Percentiles rank a stretch among this genome's conserved stretches.
Evolutionary conservation across 1,140 invertebrate species (phyloP).

Genomic region (Neodiprion fabricii): DNA sequence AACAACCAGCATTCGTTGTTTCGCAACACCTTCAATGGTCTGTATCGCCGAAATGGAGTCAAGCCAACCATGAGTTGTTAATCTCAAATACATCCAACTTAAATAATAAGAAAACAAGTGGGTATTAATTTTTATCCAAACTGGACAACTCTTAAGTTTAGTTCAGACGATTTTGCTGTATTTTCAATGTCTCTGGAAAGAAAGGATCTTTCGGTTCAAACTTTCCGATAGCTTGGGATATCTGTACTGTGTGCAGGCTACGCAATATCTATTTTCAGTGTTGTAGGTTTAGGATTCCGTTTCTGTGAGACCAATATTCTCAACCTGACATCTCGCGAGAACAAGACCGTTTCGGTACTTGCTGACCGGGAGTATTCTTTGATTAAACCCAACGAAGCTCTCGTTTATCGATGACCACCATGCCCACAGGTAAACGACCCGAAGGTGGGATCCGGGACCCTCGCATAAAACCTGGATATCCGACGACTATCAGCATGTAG

Average conservation of each 20-base stretch:
- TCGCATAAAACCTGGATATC: not conserved
- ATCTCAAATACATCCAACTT: too few species aligned
- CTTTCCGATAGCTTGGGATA: too few species aligned
- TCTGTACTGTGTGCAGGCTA: not conserved
- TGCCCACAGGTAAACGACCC: not conserved
- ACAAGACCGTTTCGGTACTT: not conserved
- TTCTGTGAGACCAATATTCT: not conserved
- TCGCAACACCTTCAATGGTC: too few species aligned
- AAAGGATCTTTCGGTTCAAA: too few species aligned
- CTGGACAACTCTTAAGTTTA: too few species aligned
- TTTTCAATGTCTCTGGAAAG: too few species aligned
- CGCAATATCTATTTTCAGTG: not conserved
- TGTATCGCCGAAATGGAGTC: too few species aligned
- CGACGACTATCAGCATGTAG: not conserved
- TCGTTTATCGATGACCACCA: not conserved
- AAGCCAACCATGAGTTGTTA: too few species aligned
- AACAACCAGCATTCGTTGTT: too few species aligned
- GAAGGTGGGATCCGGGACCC: not conserved
- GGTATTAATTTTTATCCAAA: too few species aligned
- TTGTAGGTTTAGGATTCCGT: not conserved
- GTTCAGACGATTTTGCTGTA: too few species aligned
- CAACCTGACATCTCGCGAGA: not conserved
- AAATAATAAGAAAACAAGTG: too few species aligned
- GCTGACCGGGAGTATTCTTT: not conserved
- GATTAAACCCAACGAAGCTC: not conserved